Evolutionary conservation across 2,888 invertebrate genomes (phyloP).

Genomic region (Temnothorax rugatulus): DNA sequence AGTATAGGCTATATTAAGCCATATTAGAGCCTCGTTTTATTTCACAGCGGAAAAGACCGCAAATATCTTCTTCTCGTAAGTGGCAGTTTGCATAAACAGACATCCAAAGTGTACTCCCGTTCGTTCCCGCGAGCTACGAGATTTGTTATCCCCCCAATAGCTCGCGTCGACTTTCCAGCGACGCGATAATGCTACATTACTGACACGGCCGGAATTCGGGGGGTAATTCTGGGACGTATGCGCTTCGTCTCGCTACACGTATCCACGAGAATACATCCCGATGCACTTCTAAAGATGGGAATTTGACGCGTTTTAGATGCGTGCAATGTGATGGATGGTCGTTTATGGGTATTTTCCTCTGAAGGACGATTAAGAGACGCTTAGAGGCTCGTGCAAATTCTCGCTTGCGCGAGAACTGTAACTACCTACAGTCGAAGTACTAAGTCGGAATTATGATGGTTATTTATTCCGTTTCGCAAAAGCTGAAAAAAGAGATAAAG

Average conservation of each 20-base stretch:
- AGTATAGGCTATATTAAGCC: no score
- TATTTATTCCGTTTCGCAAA: neutral
- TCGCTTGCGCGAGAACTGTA: neutral
- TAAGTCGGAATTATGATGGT: neutral
- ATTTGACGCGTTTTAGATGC: conserved; percentile 22
- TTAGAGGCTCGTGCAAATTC: conserved; percentile 3
- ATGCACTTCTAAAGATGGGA: conserved; percentile 29
- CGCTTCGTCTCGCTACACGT: neutral
- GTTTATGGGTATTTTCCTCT: conserved; percentile 36
- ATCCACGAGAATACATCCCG: neutral
- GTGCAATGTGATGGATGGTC: conserved; percentile 7
- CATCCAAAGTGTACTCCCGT: conserved; percentile 70
- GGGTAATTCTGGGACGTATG: conserved; percentile 32
- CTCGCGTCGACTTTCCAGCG: conserved; percentile 58
- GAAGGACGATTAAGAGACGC: conserved; percentile 11
- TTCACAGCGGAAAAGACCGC: conserved; percentile 54
- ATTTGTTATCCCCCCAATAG: conserved; percentile 72
- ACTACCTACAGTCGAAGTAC: conserved; percentile 18
- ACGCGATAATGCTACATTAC: conserved; percentile 67
- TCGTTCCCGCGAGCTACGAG: conserved; percentile 55
- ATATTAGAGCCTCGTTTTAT: conserved; percentile 65
- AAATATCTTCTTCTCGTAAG: conserved; percentile 72
- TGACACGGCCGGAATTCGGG: conserved; percentile 38
- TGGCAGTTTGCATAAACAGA: conserved; percentile 79
- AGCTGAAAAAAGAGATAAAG: neutral